Conservation (phyloP, 2,888 invertebrate genomes). For the Choreutis nemorana region DNA sequence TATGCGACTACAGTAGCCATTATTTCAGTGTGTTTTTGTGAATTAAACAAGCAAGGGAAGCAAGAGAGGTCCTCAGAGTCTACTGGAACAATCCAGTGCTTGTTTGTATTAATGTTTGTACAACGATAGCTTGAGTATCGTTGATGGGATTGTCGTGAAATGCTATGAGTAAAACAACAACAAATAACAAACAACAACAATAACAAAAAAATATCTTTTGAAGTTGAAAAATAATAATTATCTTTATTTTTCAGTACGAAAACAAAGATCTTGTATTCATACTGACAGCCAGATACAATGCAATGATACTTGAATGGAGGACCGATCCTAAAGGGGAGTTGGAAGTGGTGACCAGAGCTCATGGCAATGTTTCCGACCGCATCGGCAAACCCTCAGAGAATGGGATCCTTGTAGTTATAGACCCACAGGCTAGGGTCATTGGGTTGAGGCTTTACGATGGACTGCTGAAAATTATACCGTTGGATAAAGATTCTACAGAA, state of each 20-base stretch:
- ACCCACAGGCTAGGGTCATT: conserved; percentile 94
- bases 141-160: too few relatives aligned
- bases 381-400: conserved; percentile 96
- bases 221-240: neutral
- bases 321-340: conserved; percentile 77
- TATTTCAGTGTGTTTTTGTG: too few relatives aligned
- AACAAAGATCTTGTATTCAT: conserved; percentile 93
- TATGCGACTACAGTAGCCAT: too few relatives aligned
- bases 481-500: conserved; percentile 93
- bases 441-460: conserved; percentile 96
- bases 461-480: conserved; percentile 94
- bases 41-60: too few relatives aligned
- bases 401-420: conserved; percentile 94
- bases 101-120: too few relatives aligned
- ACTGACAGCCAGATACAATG: conserved; percentile 93
- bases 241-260: conserved; percentile 73
- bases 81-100: too few relatives aligned
- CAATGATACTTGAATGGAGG: conserved; percentile 94
- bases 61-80: too few relatives aligned
- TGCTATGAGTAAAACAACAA: too few relatives aligned
- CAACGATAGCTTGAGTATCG: too few relatives aligned
- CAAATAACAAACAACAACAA: too few relatives aligned
- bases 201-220: too few relatives aligned
- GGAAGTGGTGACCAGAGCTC: conserved; percentile 94
- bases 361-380: conserved; percentile 94